These are phyloP conservation scores for Pachyuromys duprasi DNA, from an alignment of 2,797 vertebrate species.

Conservation along the genomic window DNA sequence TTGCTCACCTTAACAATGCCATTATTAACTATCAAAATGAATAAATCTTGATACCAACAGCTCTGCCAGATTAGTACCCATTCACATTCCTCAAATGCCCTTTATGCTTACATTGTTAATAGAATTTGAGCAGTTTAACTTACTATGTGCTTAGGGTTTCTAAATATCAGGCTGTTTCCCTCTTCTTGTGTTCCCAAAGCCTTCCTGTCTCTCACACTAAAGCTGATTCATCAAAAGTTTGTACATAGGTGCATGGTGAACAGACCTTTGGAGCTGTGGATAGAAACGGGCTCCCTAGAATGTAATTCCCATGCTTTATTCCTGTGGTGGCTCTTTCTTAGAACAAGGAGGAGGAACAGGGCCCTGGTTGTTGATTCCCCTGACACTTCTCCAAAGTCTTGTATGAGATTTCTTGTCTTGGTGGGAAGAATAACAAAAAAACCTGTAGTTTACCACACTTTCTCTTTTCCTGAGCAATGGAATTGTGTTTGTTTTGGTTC, in stretches of 20 bases:
- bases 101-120: neutral
- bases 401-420: neutral
- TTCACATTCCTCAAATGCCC: neutral
- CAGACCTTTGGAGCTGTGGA: neutral
- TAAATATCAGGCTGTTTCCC: neutral
- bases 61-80: neutral
- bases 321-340: neutral
- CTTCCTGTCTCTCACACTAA: neutral
- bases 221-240: neutral
- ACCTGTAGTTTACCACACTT: neutral
- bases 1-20: neutral
- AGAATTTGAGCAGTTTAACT: neutral
- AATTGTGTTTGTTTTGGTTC: neutral
- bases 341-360: no score
- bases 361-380: neutral
- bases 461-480: neutral
- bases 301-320: neutral
- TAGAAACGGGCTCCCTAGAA: neutral
- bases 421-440: neutral
- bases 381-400: neutral
- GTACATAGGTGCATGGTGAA: neutral
- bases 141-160: neutral
- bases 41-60: neutral
- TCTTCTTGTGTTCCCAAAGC: neutral
- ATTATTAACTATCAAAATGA: neutral